Percentiles rank a stretch among this genome's conserved stretches.
Conservation (phyloP, 2,888 invertebrate species). For the Tinea trinotella region DNA sequence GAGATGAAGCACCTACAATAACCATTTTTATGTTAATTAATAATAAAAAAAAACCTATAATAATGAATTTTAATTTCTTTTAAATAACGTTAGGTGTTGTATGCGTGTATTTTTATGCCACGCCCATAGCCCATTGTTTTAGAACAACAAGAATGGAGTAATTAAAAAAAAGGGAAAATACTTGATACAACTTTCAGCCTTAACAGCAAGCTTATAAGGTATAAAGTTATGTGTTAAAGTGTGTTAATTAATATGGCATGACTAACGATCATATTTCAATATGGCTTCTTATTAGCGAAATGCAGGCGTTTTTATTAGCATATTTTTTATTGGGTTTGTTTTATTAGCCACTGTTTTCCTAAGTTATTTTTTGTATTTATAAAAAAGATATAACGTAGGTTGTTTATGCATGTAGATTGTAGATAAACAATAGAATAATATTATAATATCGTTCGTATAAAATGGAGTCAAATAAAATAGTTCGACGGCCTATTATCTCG, state of each 20-base stretch:
- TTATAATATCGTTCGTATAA: no score
- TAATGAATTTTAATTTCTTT: not conserved
- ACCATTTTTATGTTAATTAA: not conserved
- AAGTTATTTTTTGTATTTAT: no score
- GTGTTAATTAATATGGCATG: not conserved
- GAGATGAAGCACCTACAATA: not conserved
- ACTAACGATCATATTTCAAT: conserved; percentile 7
- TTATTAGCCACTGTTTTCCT: not conserved
- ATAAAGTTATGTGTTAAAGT: not conserved
- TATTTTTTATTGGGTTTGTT: not conserved
- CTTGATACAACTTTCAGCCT: not conserved
- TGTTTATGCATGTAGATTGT: no score
- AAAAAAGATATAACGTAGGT: no score
- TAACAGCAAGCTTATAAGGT: not conserved
- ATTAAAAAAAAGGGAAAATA: not conserved
- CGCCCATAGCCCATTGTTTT: conserved; percentile 1
- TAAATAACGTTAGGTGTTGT: not conserved
- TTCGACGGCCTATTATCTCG: no score
- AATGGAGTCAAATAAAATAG: no score
- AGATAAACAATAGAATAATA: no score
- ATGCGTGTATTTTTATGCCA: not conserved
- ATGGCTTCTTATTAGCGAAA: conserved; percentile 1
- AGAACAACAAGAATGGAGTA: not conserved
- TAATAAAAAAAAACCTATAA: not conserved
- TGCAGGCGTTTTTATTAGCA: not conserved